Evolutionary conservation across 2,113 vertebrate species (phyloP).

Genomic region (Tychaedon coryphoeus): DNA sequence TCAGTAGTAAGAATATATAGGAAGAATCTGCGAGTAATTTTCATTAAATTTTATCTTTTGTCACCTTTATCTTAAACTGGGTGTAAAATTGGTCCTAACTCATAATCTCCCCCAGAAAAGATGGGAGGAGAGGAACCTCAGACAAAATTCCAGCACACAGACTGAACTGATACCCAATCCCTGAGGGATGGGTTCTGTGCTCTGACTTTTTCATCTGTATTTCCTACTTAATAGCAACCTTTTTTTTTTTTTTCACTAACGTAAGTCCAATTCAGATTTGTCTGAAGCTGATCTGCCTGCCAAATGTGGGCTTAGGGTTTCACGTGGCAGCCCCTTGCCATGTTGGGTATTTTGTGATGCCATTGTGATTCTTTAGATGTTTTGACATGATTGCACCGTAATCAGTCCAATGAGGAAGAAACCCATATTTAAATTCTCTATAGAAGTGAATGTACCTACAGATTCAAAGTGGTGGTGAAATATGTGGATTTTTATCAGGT

Average conservation of each 20-base stretch:
- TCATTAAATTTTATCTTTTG: background rate
- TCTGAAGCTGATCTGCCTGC: background rate
- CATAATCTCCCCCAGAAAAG: background rate
- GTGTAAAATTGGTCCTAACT: background rate
- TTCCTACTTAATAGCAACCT: background rate
- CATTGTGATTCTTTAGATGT: background rate
- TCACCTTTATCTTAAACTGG: background rate
- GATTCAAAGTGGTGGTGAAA: background rate
- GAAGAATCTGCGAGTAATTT: background rate
- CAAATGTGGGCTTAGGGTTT: background rate
- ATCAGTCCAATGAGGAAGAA: background rate
- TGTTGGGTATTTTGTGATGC: background rate
- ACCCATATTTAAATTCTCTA: background rate
- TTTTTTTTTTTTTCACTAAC: background rate
- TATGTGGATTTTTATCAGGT: background rate
- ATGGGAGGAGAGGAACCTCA: background rate
- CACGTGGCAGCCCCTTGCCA: background rate
- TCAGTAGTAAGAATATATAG: background rate
- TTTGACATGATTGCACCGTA: background rate
- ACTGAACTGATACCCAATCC: background rate
- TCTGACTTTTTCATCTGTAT: background rate
- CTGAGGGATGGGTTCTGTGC: background rate
- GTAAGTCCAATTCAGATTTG: background rate
- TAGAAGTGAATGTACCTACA: background rate
- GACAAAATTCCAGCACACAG: background rate